Conservation (phyloP, 2,113 vertebrate species). For the Oryzias celebensis region DNA sequence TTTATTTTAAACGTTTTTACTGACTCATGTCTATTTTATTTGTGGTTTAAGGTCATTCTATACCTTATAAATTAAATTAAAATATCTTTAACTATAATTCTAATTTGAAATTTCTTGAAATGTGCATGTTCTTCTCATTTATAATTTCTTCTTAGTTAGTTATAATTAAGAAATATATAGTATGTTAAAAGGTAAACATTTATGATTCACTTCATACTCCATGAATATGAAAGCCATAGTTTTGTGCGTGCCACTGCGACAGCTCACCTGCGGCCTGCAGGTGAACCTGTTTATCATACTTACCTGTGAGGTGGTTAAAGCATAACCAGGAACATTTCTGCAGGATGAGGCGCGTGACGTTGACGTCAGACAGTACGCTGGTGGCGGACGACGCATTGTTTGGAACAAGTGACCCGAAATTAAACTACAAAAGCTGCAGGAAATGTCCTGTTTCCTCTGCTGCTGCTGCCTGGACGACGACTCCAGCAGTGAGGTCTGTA, state of each 20-base stretch:
- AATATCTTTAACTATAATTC: no score
- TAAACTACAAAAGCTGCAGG: slow-evolving; percentile 8
- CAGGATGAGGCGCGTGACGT: slow-evolving; percentile 50
- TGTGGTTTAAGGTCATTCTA: no score
- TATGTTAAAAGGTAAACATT: no score
- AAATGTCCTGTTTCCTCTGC: slow-evolving; percentile 58
- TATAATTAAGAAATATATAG: no score
- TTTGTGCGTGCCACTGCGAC: not conserved
- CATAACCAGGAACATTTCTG: slow-evolving; percentile 40
- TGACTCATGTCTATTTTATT: no score
- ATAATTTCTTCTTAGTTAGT: no score
- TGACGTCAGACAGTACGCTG: slow-evolving; percentile 63
- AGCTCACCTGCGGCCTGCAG: slow-evolving; percentile 18
- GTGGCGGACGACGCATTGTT: slow-evolving; percentile 33
- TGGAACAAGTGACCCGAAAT: slow-evolving; percentile 59
- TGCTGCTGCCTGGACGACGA: slow-evolving; percentile 43
- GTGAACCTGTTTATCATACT: slow-evolving; percentile 13
- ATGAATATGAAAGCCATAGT: not conserved
- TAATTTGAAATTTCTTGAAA: no score
- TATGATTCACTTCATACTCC: no score
- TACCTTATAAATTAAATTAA: no score
- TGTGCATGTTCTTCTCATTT: no score
- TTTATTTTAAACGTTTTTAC: no score
- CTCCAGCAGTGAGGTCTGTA: slow-evolving; percentile 54
- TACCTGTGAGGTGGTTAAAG: not conserved